Percentiles rank a stretch among this genome's conserved stretches.
Evolutionary conservation across 2,113 vertebrate genomes (phyloP).

Genomic region (Lepisosteus osseus): DNA sequence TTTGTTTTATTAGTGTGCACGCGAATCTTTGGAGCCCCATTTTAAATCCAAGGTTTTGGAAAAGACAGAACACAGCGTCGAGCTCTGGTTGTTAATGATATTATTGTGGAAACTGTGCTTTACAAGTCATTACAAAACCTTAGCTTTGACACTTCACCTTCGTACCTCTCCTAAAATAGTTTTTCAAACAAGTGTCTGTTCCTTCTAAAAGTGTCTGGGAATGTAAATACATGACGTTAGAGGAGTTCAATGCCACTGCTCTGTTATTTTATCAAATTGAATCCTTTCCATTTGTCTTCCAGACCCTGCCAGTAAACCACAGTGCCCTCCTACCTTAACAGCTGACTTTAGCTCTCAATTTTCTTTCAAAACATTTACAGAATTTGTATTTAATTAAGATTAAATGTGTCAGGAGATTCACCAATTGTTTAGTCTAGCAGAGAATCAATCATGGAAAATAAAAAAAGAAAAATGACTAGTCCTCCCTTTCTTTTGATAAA

Average conservation of each 20-base stretch:
- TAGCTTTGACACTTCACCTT: no score
- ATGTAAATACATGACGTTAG: background rate
- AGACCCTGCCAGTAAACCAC: background rate
- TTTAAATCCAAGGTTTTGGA: no score
- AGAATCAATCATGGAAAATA: background rate
- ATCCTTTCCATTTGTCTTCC: background rate
- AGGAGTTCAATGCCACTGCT: background rate
- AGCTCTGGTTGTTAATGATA: no score
- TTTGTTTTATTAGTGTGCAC: no score
- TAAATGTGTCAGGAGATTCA: constrained; percentile 6
- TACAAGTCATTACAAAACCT: no score
- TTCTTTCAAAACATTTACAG: constrained; percentile 9
- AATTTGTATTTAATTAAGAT: constrained; percentile 8
- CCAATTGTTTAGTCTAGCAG: constrained; percentile 5
- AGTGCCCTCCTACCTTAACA: background rate
- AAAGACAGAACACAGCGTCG: no score
- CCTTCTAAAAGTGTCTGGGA: background rate
- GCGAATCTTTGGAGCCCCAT: no score
- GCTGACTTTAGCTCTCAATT: background rate
- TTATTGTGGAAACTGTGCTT: no score
- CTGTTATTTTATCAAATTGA: background rate
- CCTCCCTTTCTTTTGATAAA: background rate
- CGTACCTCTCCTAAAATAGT: no score
- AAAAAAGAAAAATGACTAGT: background rate
- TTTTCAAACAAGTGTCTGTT: no score